Conservation (phyloP, 1,140 invertebrate species). For the Batillaria attramentaria region DNA sequence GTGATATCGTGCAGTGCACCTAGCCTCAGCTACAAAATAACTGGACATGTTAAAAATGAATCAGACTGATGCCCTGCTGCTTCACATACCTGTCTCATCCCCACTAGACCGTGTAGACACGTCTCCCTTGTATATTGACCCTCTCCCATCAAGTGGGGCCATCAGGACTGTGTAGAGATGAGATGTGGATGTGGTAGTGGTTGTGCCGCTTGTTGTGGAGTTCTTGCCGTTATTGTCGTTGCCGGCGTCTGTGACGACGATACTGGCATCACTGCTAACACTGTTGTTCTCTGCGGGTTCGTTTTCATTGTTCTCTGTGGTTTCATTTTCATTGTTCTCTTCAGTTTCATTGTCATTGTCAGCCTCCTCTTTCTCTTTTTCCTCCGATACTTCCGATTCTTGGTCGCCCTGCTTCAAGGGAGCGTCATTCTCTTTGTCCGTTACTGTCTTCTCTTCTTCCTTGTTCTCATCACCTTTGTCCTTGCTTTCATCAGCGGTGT, state of each 20-base stretch:
- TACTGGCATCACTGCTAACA: neutral
- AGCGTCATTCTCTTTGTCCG: too few species aligned
- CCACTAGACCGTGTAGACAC: neutral
- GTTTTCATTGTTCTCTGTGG: neutral
- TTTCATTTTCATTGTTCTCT: neutral
- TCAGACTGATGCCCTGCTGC: too few species aligned
- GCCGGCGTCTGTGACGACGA: neutral
- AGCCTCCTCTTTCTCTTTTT: neutral
- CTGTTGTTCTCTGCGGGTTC: neutral
- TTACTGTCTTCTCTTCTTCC: constrained; percentile 6
- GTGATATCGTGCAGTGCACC: neutral
- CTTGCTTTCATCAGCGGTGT: constrained; percentile 1
- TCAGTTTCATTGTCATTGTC: neutral
- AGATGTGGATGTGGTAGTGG: constrained; percentile 28
- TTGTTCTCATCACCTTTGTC: constrained; percentile 14
- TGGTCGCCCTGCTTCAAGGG: neutral
- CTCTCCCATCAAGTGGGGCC: constrained; percentile 22
- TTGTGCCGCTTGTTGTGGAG: constrained; percentile 3
- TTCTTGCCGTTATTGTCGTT: constrained; percentile 6
- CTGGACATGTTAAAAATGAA: neutral
- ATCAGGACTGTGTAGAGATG: constrained; percentile 30
- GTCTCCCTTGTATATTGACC: neutral
- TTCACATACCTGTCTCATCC: constrained; percentile 16
- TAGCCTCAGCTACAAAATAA: neutral
- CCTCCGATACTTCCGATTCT: neutral